phyloP scores from a whole-genome alignment of 92 coral and sea anemone genomes.

The Muricea muricata region DNA sequence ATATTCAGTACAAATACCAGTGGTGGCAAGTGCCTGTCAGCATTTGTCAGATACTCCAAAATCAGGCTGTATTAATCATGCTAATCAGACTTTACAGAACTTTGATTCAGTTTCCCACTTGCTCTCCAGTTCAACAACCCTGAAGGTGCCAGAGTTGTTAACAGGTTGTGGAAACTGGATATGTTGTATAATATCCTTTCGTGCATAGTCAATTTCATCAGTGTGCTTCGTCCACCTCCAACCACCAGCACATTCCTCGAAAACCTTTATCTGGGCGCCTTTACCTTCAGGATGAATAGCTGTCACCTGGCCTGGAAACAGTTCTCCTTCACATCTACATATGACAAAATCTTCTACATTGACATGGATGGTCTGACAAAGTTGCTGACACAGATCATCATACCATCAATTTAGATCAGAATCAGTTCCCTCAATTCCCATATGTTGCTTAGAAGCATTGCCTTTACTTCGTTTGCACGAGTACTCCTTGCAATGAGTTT shows the following conservation, averaged over 20 bases:
- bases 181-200: constrained; percentile 37
- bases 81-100: not conserved
- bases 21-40: too few relatives aligned
- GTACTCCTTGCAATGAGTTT: constrained; percentile 50
- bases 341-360: constrained; percentile 62
- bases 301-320: constrained; percentile 68
- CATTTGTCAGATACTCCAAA: too few relatives aligned
- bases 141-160: constrained; percentile 21
- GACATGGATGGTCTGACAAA: constrained; percentile 31
- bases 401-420: constrained; percentile 63
- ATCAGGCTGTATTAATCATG: too few relatives aligned
- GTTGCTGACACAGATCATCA: constrained; percentile 56
- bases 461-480: constrained; percentile 25
- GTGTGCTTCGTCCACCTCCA: constrained; percentile 64
- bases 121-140: not conserved
- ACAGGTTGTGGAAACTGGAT: constrained; percentile 35
- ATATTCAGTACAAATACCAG: too few relatives aligned
- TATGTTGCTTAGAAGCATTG: constrained; percentile 20
- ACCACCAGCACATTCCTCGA: constrained; percentile 67
- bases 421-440: constrained; percentile 30
- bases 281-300: constrained; percentile 46
- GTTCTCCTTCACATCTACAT: constrained; percentile 61
- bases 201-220: constrained; percentile 58
- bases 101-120: constrained; percentile 6
- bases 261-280: constrained; percentile 56